Conservation (phyloP, 2,113 vertebrate genomes). For the Sphyrna mokarran region DNA sequence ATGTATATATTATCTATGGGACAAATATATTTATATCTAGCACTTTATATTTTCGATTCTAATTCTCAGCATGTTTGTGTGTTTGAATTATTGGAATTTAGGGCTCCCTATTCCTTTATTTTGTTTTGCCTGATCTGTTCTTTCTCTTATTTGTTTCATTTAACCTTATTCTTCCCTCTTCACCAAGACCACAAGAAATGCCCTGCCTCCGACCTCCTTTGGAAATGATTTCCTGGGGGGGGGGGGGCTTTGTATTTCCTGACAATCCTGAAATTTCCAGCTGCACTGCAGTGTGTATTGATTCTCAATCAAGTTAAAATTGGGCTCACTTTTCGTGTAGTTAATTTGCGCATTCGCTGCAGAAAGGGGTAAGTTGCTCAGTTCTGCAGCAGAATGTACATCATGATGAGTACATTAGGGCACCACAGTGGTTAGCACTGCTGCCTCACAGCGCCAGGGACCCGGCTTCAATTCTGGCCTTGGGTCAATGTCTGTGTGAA, state of each 20-base stretch:
- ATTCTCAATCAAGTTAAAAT: background rate
- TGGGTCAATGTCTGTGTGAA: too few relatives aligned
- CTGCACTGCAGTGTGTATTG: background rate
- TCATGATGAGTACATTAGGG: background rate
- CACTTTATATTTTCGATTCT: background rate
- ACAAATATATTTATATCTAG: background rate
- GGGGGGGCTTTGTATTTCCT: background rate
- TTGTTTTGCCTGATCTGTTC: background rate
- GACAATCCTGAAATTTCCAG: background rate
- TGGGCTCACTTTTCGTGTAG: background rate
- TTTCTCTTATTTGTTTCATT: background rate
- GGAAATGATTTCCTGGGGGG: background rate
- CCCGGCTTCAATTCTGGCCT: too few relatives aligned
- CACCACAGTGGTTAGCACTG: too few relatives aligned
- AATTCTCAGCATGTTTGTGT: background rate
- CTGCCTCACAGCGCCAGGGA: too few relatives aligned
- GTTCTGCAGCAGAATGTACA: background rate
- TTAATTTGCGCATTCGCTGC: background rate
- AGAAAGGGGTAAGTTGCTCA: background rate
- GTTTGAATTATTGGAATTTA: background rate
- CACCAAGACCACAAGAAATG: background rate
- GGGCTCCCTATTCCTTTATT: background rate
- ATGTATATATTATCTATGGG: too few relatives aligned
- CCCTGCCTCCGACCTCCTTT: background rate
- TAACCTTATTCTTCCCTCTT: background rate